phyloP scores from a whole-genome alignment of 2,797 vertebrate genomes.

The Garrulus glandarius region DNA sequence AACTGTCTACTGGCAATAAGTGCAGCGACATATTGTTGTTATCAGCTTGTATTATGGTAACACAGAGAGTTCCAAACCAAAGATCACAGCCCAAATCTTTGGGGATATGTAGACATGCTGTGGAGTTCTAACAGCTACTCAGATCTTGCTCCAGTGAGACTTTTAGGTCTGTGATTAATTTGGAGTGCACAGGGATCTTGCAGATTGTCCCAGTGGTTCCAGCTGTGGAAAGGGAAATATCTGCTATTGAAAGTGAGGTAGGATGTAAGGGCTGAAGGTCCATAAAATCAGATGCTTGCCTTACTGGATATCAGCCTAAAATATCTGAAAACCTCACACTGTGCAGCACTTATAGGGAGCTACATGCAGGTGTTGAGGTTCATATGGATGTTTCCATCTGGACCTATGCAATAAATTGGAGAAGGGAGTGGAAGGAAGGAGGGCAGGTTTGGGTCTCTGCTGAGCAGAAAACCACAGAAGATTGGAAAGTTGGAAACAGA shows the following conservation, averaged over 20 bases:
- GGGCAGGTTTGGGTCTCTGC: not conserved
- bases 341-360: not conserved
- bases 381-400: not conserved
- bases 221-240: not conserved
- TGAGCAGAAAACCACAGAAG: not conserved
- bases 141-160: not conserved
- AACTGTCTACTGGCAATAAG: not conserved
- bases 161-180: not conserved
- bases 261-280: not conserved
- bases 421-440: not conserved
- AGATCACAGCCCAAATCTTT: not conserved
- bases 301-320: not conserved
- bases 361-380: not conserved
- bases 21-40: not conserved
- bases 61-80: not conserved
- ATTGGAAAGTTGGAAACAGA: fast-evolving
- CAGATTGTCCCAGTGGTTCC: not conserved
- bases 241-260: not conserved
- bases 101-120: not conserved
- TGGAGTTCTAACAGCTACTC: not conserved
- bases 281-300: not conserved
- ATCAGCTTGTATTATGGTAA: not conserved
- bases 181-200: not conserved
- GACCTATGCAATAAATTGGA: not conserved
- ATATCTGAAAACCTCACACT: not conserved